Base-by-base conservation (phyloP, 1,140 invertebrate species). In the Argopecten irradians region DNA sequence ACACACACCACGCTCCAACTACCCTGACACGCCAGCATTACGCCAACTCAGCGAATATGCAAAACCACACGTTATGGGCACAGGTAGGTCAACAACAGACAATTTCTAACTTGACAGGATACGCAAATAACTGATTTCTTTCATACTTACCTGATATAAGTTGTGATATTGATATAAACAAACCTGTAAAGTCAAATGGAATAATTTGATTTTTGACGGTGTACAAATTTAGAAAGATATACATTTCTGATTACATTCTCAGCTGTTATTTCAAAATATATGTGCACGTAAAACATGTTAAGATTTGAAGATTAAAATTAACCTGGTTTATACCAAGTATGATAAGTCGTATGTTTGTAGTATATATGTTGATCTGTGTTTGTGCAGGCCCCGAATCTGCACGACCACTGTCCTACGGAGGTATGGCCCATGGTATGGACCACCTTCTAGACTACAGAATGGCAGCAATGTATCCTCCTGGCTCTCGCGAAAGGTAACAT, bases 1-100 rank as follows among this genome's bases (percentile, higher is more conserved):
- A 90, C 97, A 97, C 91, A 96, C 96, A 32, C 96, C 97, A 84
- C 94, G 97, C 43, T 71, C 55, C n/a, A 96, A 96, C 0, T 98
- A 98, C 94, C 91, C 92, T 32, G 98, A 99, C 93, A 99, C 98
- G 0, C 98, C 98, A 5, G 98, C 98, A 2, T 95, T 99, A 36
- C 96, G 98, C 35, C 98, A 99, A 94, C 96, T 99, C 0, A 96
- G 96, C 91, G 96, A 96, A 93, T 96, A 95, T 92, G 95, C 94
- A 34, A 93, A 94, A 87, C 95, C 95, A 14, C 94, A 95, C 90
- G 92, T 91, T 1, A 41, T 92, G 85, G 93, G 93, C 33, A 43
- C n/a, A 2, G 39, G 39, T 43, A 39, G 32, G 35, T 84, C 71
- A 82, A 28, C 32, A 82, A 19, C 5, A 19, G 8, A n/a, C 7